phyloP scores from a whole-genome alignment of 2,797 vertebrate species.

The Tachyglossus aculeatus region DNA sequence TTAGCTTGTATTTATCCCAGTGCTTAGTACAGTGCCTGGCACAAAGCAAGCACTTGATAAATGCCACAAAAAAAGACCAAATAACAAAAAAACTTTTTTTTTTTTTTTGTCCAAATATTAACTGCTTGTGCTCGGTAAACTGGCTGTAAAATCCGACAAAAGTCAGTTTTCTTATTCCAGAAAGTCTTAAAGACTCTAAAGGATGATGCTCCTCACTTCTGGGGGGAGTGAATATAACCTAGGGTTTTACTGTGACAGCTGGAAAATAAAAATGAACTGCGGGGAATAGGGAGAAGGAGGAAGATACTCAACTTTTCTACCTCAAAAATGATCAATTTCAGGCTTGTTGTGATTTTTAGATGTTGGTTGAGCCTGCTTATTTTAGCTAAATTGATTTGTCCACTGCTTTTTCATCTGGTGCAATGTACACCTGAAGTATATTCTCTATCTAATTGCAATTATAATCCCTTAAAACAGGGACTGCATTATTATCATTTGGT shows the following conservation, averaged over 20 bases:
- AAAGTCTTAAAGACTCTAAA: background rate
- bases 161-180: background rate
- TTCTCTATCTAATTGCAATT: background rate
- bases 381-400: background rate
- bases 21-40: too few species aligned
- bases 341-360: too few species aligned
- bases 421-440: background rate
- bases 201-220: background rate
- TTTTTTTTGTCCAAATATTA: too few species aligned
- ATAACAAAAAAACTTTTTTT: background rate
- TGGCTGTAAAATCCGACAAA: too few species aligned
- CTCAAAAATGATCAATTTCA: too few species aligned
- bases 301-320: background rate
- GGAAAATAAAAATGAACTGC: background rate
- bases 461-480: background rate
- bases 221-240: background rate
- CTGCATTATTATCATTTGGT: background rate
- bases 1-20: too few species aligned
- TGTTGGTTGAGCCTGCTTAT: background rate
- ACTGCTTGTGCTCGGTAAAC: too few species aligned
- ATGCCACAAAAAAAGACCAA: too few species aligned
- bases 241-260: background rate
- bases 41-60: too few species aligned
- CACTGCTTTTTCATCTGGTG: background rate
- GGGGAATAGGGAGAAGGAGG: too few species aligned